Evolutionary conservation across 2,797 vertebrate species (phyloP).

Genomic region (Pterois miles): DNA sequence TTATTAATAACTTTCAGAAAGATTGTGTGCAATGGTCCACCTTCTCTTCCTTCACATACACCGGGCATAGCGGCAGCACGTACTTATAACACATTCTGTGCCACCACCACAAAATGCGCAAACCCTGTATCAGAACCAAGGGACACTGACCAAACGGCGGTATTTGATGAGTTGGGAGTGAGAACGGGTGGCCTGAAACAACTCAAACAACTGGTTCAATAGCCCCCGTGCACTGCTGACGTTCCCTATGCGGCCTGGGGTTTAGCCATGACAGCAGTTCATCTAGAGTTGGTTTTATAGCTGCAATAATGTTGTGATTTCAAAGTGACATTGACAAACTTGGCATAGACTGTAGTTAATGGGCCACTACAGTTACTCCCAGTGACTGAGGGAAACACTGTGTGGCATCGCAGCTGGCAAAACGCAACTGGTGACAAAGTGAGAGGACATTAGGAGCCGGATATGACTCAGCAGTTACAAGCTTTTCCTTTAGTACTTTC

Average conservation of each 20-base stretch:
- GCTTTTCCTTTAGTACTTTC: neutral
- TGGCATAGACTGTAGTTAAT: neutral
- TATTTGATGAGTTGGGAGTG: neutral
- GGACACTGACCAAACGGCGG: neutral
- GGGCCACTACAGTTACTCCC: neutral
- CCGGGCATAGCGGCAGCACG: too few relatives aligned
- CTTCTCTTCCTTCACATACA: too few relatives aligned
- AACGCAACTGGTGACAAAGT: neutral
- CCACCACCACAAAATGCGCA: too few relatives aligned
- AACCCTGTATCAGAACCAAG: neutral
- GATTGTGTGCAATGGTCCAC: too few relatives aligned
- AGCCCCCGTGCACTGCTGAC: too few relatives aligned
- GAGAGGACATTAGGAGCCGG: neutral
- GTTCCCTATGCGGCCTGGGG: too few relatives aligned
- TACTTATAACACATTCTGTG: too few relatives aligned
- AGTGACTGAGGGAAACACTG: neutral
- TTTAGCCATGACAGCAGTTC: neutral
- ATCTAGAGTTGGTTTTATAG: neutral
- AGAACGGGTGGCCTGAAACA: neutral
- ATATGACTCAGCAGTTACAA: neutral
- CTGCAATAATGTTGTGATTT: neutral
- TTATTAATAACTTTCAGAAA: too few relatives aligned
- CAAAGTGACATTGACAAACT: neutral
- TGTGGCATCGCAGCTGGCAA: neutral
- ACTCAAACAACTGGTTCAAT: too few relatives aligned